These are phyloP conservation scores for Didymodactylos carnosus DNA, from an alignment of 2,888 invertebrate genomes.

Conservation along the genomic window DNA sequence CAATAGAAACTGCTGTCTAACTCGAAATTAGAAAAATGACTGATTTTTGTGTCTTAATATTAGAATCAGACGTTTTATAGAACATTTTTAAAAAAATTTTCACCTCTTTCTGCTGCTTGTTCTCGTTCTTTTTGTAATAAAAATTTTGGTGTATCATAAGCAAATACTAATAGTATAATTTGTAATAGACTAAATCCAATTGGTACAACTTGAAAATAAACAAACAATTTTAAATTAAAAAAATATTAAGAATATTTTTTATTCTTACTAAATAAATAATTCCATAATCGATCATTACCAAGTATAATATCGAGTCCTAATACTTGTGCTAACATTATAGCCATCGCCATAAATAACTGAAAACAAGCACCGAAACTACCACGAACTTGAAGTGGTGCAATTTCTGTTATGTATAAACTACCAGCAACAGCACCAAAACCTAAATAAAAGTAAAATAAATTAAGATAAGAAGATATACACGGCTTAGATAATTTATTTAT, in stretches of 20 bases:
- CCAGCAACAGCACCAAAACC: conserved; percentile 75
- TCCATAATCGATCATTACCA: conserved; percentile 81
- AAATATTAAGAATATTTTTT: background rate
- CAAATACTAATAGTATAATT: background rate
- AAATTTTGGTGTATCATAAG: background rate
- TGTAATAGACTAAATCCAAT: background rate
- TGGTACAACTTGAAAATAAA: background rate
- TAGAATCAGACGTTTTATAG: too few relatives aligned
- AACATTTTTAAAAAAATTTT: background rate
- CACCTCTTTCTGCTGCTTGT: background rate
- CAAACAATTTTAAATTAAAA: background rate
- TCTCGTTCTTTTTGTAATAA: background rate
- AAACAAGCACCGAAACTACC: conserved; percentile 65
- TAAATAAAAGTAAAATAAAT: too few relatives aligned
- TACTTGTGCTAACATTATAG: conserved; percentile 76
- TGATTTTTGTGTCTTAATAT: too few relatives aligned
- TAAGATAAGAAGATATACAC: too few relatives aligned
- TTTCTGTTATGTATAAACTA: conserved; percentile 97
- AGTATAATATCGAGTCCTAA: conserved; percentile 82
- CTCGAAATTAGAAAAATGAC: too few relatives aligned
- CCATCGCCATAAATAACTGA: conserved; percentile 84
- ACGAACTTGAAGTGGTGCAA: conserved; percentile 75
- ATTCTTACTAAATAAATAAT: conserved; percentile 60
- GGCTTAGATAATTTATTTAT: too few relatives aligned
- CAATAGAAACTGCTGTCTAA: too few relatives aligned